Percentiles rank a stretch among this genome's conserved stretches.
Evolutionary conservation across 1,140 invertebrate genomes (phyloP).

Genomic region (Planococcus citri): DNA sequence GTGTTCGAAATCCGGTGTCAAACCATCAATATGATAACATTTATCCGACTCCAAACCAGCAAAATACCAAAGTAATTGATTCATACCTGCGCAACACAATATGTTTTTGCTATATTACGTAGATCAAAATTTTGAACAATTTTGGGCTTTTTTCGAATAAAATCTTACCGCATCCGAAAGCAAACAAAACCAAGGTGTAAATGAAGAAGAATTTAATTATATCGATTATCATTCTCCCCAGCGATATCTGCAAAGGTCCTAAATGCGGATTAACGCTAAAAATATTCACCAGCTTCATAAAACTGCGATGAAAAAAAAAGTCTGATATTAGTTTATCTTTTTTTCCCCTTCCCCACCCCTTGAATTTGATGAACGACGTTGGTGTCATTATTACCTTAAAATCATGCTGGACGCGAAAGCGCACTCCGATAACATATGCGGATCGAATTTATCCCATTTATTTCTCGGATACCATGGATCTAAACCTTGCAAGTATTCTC

Average conservation of each 20-base stretch:
- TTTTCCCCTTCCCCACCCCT: no score
- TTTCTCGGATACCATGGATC: slow-evolving; percentile 73
- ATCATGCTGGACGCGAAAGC: slow-evolving; percentile 91
- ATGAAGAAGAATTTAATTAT: slow-evolving; percentile 91
- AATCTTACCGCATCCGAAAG: slow-evolving; percentile 74
- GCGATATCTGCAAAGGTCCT: slow-evolving; percentile 75
- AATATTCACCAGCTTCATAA: slow-evolving; percentile 86
- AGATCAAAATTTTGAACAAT: not conserved
- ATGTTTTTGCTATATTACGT: not conserved
- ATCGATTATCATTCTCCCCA: slow-evolving; percentile 84
- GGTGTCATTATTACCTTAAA: slow-evolving; percentile 72
- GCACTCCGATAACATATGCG: slow-evolving; percentile 87
- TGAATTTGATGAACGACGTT: no score
- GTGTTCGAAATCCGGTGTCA: slow-evolving; percentile 57
- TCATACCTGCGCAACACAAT: slow-evolving; percentile 48
- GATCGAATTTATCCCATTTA: slow-evolving; percentile 85
- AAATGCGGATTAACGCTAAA: slow-evolving; percentile 91
- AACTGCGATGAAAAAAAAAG: slow-evolving; percentile 39
- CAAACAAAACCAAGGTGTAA: slow-evolving; percentile 75
- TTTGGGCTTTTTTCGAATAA: not conserved
- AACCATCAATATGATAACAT: slow-evolving; percentile 58
- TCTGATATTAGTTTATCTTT: no score
- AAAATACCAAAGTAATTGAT: slow-evolving; percentile 91
- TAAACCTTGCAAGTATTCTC: slow-evolving; percentile 53
- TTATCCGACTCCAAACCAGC: slow-evolving; percentile 74